Percentiles rank a stretch among this genome's conserved stretches.
phyloP scores from a whole-genome alignment of 2,888 invertebrate species.

The Ceramica pisi region DNA sequence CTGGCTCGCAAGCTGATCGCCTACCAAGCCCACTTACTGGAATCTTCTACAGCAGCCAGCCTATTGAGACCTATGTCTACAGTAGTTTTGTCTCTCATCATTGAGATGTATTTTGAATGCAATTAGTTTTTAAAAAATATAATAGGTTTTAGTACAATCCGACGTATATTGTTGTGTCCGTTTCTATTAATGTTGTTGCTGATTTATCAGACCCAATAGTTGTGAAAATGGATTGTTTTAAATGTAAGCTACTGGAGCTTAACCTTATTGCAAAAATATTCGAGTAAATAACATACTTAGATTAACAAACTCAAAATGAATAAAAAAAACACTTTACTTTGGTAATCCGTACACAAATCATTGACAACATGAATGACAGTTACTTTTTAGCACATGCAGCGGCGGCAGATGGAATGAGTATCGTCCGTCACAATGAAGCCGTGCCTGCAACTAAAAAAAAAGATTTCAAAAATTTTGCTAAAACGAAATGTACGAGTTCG shows the following conservation, averaged over 20 bases:
- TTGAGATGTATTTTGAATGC: slow-evolving; percentile 13
- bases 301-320: background rate
- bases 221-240: too few relatives aligned
- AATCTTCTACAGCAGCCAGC: background rate
- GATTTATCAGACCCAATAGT: background rate
- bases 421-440: slow-evolving; percentile 74
- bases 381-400: slow-evolving; percentile 73
- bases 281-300: background rate
- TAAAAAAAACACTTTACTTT: slow-evolving; percentile 20
- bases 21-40: slow-evolving; percentile 66
- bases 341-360: slow-evolving; percentile 30
- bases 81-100: background rate
- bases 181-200: background rate
- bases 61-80: too few relatives aligned
- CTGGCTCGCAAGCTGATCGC: slow-evolving; percentile 76
- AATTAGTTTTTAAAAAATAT: slow-evolving; percentile 21
- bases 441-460: slow-evolving; percentile 81
- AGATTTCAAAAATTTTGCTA: slow-evolving; percentile 1
- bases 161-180: background rate
- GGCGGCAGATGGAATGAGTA: slow-evolving; percentile 83
- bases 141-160: background rate
- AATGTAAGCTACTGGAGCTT: background rate
- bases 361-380: slow-evolving; percentile 62
- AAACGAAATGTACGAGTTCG: background rate
- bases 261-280: background rate